A percentile compares a stretch with the other conserved stretches of the same genome.
These are phyloP conservation scores for Gopherus flavomarginatus DNA, from an alignment of 2,113 vertebrate species.

Conservation along the genomic window DNA sequence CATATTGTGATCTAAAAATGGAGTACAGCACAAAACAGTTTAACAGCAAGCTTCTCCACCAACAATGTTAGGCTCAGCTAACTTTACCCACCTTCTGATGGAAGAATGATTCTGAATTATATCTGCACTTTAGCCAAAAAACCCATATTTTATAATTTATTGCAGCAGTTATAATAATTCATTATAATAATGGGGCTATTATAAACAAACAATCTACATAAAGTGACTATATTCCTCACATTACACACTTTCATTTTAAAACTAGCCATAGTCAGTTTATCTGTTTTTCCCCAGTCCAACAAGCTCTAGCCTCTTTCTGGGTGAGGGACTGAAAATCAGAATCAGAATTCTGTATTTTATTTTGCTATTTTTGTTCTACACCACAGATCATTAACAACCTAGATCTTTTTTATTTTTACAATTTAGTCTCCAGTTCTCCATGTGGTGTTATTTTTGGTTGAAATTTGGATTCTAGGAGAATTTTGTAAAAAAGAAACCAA, in stretches of 20 bases:
- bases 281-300: neutral
- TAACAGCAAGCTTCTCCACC: neutral
- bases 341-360: neutral
- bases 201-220: neutral
- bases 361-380: neutral
- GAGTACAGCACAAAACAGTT: neutral
- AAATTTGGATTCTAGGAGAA: neutral
- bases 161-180: neutral
- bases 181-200: neutral
- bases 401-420: neutral
- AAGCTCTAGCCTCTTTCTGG: neutral
- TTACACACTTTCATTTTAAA: neutral
- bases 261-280: neutral
- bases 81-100: conserved; percentile 70
- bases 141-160: neutral
- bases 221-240: neutral
- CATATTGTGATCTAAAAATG: neutral
- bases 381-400: neutral
- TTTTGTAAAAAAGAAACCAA: neutral
- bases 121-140: neutral
- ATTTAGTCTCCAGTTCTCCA: neutral
- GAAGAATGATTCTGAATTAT: neutral
- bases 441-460: neutral
- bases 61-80: neutral
- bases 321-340: neutral